phyloP scores from a whole-genome alignment of 2,113 vertebrate genomes.

The Grus americana region DNA sequence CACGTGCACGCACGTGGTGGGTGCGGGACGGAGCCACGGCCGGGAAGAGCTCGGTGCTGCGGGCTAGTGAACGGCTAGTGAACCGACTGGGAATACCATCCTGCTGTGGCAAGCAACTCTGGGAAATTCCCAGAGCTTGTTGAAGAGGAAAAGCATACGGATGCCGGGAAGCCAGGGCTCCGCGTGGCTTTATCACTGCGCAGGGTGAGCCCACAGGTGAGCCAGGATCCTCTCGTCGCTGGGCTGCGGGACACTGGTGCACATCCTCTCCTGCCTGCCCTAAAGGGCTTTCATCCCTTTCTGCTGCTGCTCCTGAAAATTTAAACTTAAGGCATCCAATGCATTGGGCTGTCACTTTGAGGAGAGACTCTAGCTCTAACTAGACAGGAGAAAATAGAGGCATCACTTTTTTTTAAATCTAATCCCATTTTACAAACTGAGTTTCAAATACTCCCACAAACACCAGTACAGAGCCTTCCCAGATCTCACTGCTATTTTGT shows the following conservation, averaged over 20 bases:
- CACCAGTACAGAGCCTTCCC: background rate
- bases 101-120: background rate
- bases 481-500: background rate
- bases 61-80: no score
- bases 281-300: background rate
- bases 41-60: background rate
- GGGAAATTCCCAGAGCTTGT: background rate
- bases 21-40: fast-evolving
- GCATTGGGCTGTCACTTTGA: background rate
- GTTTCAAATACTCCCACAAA: background rate
- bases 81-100: background rate
- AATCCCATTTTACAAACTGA: background rate
- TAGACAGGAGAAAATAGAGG: fast-evolving
- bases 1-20: fast-evolving
- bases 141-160: background rate
- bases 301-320: background rate
- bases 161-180: background rate
- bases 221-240: fast-evolving
- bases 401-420: background rate
- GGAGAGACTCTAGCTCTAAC: background rate
- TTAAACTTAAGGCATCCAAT: background rate
- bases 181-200: fast-evolving
- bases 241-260: background rate
- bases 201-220: fast-evolving
- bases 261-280: fast-evolving